These are phyloP conservation scores for Timema podura DNA, from an alignment of 2,888 invertebrate species.

Conservation along the genomic window DNA sequence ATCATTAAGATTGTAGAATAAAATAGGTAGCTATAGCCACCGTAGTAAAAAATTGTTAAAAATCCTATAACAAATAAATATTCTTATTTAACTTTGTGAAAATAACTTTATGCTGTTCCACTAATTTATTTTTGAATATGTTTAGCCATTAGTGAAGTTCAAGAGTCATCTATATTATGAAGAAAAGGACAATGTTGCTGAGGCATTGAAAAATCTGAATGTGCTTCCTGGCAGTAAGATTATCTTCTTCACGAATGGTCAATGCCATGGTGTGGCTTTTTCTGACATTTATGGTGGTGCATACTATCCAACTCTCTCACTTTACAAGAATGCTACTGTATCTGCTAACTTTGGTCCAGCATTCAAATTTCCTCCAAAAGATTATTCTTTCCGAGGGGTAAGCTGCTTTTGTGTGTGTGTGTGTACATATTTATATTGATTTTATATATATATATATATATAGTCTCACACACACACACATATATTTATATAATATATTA, in stretches of 20 bases:
- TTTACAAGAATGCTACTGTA: conserved; percentile 87
- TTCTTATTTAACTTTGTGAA: too few species aligned
- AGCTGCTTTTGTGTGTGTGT: too few species aligned
- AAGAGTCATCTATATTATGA: conserved; percentile 98
- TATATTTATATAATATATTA: too few species aligned
- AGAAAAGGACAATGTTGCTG: conserved; percentile 91
- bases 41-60: too few species aligned
- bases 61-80: too few species aligned
- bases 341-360: conserved; percentile 95
- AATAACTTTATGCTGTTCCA: too few species aligned
- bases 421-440: too few species aligned
- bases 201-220: conserved; percentile 76
- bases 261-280: conserved; percentile 85
- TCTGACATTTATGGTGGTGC: conserved; percentile 80
- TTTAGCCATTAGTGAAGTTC: conserved; percentile 85
- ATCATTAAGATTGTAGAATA: too few species aligned
- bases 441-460: too few species aligned
- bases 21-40: too few species aligned
- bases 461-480: too few species aligned
- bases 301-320: conserved; percentile 91
- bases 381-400: conserved; percentile 63
- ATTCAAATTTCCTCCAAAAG: conserved; percentile 76
- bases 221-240: conserved; percentile 77
- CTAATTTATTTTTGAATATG: too few species aligned
- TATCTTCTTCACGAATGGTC: conserved; percentile 86